phyloP scores from a whole-genome alignment of 1,140 invertebrate species.

The Zaprionus inermis region DNA sequence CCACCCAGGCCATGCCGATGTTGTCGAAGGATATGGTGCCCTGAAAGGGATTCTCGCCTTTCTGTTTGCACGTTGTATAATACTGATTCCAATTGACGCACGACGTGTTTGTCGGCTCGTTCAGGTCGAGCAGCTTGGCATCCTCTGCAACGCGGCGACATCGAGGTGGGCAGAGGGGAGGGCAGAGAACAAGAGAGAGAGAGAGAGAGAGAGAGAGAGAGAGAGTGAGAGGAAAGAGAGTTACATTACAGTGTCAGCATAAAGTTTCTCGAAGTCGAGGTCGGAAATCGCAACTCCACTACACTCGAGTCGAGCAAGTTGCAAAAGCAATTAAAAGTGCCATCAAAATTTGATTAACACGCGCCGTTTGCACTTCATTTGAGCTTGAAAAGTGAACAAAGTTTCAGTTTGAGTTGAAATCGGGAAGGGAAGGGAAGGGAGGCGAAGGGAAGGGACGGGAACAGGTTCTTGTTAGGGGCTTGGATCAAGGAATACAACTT shows the following conservation, averaged over 20 bases:
- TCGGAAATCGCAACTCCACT: not conserved
- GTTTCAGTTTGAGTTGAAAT: conserved; percentile 30
- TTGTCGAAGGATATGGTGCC: conserved; percentile 99
- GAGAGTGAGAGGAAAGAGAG: not conserved
- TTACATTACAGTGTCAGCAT: not conserved
- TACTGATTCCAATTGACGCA: conserved; percentile 99
- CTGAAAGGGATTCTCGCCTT: conserved; percentile 98
- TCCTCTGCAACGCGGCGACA: conserved; percentile 61
- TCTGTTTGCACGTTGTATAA: conserved; percentile 96
- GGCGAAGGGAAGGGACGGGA: no score
- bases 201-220: not conserved
- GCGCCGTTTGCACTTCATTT: conserved; percentile 78
- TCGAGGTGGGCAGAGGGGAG: no score
- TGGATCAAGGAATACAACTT: not conserved
- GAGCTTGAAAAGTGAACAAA: conserved; percentile 50
- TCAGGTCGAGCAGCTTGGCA: conserved; percentile 85
- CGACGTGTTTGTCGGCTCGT: conserved; percentile 86
- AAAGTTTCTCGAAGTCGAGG: not conserved
- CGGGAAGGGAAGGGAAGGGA: not conserved
- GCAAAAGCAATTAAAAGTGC: conserved; percentile 75
- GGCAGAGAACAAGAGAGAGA: not conserved
- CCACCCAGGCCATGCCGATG: conserved; percentile 99
- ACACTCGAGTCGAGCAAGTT: conserved; percentile 34
- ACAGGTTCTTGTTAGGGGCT: not conserved
- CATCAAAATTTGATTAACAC: conserved; percentile 77